These are phyloP conservation scores for Lontra canadensis DNA, from an alignment of 2,113 vertebrate genomes.

Conservation along the genomic window DNA sequence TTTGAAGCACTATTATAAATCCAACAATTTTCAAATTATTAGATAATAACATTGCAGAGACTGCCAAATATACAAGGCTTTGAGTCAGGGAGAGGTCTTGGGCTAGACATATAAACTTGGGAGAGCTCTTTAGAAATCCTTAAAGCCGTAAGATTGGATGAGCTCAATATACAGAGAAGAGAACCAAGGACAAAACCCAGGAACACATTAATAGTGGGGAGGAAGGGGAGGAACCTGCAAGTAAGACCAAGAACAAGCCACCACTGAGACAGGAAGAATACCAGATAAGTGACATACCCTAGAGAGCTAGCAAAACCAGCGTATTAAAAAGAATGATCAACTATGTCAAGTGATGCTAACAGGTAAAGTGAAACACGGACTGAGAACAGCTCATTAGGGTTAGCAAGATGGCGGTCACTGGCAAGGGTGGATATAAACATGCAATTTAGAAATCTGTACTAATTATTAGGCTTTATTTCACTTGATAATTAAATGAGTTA, in stretches of 20 bases:
- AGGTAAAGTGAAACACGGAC: not conserved
- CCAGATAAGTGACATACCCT: not conserved
- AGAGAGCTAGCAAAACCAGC: not conserved
- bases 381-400: not conserved
- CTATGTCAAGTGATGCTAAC: not conserved
- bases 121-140: not conserved
- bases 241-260: not conserved
- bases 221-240: not conserved
- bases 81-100: not conserved
- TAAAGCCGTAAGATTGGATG: not conserved
- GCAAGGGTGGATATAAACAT: not conserved
- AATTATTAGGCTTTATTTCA: not conserved
- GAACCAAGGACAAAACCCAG: not conserved
- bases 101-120: not conserved
- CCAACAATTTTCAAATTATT: not conserved
- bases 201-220: not conserved
- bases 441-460: conserved; percentile 10
- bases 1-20: conserved; percentile 16
- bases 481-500: conserved; percentile 18
- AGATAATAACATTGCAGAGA: not conserved
- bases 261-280: not conserved
- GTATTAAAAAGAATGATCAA: not conserved
- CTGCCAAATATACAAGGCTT: not conserved
- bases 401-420: not conserved
- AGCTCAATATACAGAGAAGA: not conserved